Percentiles rank a stretch among this genome's conserved stretches.
These are phyloP conservation scores for Drosophila formosana DNA, from an alignment of 2,888 invertebrate genomes.

Conservation along the genomic window DNA sequence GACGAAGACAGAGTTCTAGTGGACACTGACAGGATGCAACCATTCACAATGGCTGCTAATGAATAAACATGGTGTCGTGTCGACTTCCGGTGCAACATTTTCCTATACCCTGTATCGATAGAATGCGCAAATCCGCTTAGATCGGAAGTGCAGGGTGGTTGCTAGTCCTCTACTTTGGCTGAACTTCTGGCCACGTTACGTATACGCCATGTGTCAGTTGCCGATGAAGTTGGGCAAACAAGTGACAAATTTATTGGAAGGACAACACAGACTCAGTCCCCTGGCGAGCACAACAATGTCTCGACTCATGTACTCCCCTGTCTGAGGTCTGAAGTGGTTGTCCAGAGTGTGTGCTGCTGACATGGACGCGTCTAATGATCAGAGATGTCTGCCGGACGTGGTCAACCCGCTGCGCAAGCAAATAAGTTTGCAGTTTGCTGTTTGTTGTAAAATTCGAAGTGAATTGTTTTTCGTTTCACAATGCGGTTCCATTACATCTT, in stretches of 20 bases:
- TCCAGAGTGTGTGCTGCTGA: constrained; percentile 48
- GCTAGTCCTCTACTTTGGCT: constrained; percentile 1
- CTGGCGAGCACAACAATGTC: constrained; percentile 46
- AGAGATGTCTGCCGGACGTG: constrained; percentile 30
- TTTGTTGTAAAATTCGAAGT: constrained; percentile 29
- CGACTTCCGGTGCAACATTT: constrained; percentile 59
- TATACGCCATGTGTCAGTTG: constrained; percentile 59
- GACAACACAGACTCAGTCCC: constrained; percentile 47
- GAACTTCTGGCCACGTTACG: constrained; percentile 46
- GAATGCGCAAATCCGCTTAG: neutral
- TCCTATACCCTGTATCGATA: constrained; percentile 24
- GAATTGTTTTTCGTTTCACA: constrained; percentile 37
- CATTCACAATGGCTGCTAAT: constrained; percentile 71
- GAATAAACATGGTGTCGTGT: constrained; percentile 71
- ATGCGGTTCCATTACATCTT: constrained; percentile 48
- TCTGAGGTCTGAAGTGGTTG: constrained; percentile 37
- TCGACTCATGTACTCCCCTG: constrained; percentile 30
- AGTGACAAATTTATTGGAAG: constrained; percentile 67
- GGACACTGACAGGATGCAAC: constrained; percentile 37
- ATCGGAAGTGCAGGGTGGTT: neutral
- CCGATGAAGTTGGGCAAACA: constrained; percentile 56
- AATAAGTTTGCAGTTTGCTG: constrained; percentile 36
- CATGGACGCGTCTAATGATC: constrained; percentile 74
- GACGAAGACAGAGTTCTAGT: constrained; percentile 41
- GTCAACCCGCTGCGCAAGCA: constrained; percentile 16